Base-by-base conservation (phyloP, 2,888 invertebrate species). In the Hirtodrosophila confusa region DNA sequence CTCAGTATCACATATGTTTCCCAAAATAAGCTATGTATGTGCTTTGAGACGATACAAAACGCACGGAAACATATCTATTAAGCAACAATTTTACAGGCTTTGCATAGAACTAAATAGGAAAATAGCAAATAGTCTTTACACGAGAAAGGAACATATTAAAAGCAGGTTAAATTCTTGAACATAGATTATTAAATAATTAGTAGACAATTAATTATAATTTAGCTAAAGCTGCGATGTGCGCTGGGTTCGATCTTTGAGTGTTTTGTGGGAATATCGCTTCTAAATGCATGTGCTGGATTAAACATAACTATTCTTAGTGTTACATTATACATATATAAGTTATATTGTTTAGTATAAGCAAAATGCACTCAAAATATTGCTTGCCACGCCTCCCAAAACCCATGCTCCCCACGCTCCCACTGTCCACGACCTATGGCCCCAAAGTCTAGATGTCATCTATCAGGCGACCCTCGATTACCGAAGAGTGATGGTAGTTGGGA, bases 401-500 rank as follows among this genome's bases (percentile, higher is more conserved):
- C 58, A 57, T 43, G 41, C 35, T 57, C 48, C 54, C 66, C 58
- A 57, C 40, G 41, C 35, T 57, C 48, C 41, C 54, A 51, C 47
- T 50, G 11, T 44, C 10, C 17, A 45, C 33, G 49, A 33, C 49
- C 43, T 47, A 45, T 36, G 45, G 33, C 37, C 44, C 36, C 4
- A 31, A 9, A 12, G 43, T 61, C 75, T 87, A 89, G 54, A 90
- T 89, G 35, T 89, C 89, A 73, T 90, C 88, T 47, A 91, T 90
- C 53, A 91, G 84, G 27, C 91, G 91, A 0, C 91, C 92, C 74
- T 95, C 95, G 36, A 97, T 94, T 4, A 96, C 95, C 0, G 96
- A 95, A 31, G 97, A 96, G 91, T 98, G 98, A 92, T 99, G 99
- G 92, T 98, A 99, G 75, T 97, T 94, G 82, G 97, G 95, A 74